Evolutionary conservation across 2,113 vertebrate species (phyloP), one percentile per base, ranked within the genome.

Genomic region (Bubo bubo): DNA sequence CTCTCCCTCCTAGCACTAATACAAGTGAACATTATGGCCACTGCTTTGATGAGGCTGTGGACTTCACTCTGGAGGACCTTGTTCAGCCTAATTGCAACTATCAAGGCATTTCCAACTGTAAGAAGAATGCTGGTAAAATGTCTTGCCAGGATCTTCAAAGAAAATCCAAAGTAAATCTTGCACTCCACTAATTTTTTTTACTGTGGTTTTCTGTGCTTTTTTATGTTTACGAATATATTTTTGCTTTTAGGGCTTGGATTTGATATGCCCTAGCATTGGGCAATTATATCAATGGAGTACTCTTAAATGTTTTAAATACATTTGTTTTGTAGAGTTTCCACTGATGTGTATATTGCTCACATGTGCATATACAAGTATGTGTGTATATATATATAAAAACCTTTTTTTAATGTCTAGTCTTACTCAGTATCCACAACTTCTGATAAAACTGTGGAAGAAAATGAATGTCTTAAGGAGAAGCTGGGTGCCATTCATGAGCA

Each of bases 401-500:
- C 2, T 68, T 74, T 77, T 96, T 93, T 70, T 75, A 32, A 32
- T 95, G 74, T 98, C 72, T 90, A 98, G 98, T 58, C 82, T 84
- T 90, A 83, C 52, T 90, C 72, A 45, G 53, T 89, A 37, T 83
- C 73, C 45, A 26, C 43, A 77, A 32, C 50, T 35, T 90, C 86
- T 66, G 34, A 59, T 67, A 95, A 94, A 93, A 74, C 27, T 39
- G 49, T 92, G 72, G 97, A 99, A 89, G 98, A 99, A 94, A 97
- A 98, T 47, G 95, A 97, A 74, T 64, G 67, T 90, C 93, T 98
- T 58, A 97, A 98, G 98, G 98, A 98, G 76, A 99, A 98, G 89
- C 64, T 98, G 76, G 93, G 97, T 96, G 93, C 93, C 76, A 95
- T 99, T 94, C 96, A 97, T 10, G 98, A 99, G 85, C 98, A 99